phyloP scores from a whole-genome alignment of 2,888 invertebrate genomes.

The Sesamia inferens region DNA sequence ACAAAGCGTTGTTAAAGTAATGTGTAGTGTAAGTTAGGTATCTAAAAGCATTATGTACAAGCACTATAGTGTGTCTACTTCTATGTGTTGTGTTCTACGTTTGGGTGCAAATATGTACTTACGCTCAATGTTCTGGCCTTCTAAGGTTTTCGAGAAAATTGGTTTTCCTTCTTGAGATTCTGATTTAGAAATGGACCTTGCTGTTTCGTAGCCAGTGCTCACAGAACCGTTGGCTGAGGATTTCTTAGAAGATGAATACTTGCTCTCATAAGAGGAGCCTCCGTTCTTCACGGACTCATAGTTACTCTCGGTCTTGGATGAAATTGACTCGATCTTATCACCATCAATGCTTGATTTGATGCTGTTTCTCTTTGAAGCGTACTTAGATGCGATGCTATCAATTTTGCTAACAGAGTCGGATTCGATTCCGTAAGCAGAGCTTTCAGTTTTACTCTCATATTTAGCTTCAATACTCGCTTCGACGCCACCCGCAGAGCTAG shows the following conservation, averaged over 20 bases:
- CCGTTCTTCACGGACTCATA: slow-evolving; percentile 78
- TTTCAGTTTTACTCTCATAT: slow-evolving; percentile 61
- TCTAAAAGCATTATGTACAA: slow-evolving; percentile 88
- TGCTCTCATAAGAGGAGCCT: slow-evolving; percentile 76
- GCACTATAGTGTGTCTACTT: slow-evolving; percentile 83
- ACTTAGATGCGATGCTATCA: slow-evolving; percentile 72
- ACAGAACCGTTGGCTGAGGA: slow-evolving; percentile 80
- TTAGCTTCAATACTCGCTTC: slow-evolving; percentile 68
- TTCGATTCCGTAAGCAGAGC: slow-evolving; percentile 56
- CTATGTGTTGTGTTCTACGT: slow-evolving; percentile 66
- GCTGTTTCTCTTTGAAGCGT: slow-evolving; percentile 70
- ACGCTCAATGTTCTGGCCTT: slow-evolving; percentile 95
- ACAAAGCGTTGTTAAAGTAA: slow-evolving; percentile 81
- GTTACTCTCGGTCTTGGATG: slow-evolving; percentile 76
- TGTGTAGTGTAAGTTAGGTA: slow-evolving; percentile 85
- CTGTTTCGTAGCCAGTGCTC: slow-evolving; percentile 72
- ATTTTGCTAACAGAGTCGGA: slow-evolving; percentile 68
- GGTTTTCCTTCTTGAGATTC: slow-evolving; percentile 91
- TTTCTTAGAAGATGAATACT: slow-evolving; percentile 74
- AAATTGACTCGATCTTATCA: slow-evolving; percentile 73
- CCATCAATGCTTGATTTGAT: slow-evolving; percentile 74
- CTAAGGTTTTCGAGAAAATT: slow-evolving; percentile 93
- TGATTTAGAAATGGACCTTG: slow-evolving; percentile 74
- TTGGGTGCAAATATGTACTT: slow-evolving; percentile 84
- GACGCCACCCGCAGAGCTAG: slow-evolving; percentile 71